These are phyloP conservation scores for Dastarcus helophoroides DNA, from an alignment of 2,888 invertebrate species.

Conservation along the genomic window DNA sequence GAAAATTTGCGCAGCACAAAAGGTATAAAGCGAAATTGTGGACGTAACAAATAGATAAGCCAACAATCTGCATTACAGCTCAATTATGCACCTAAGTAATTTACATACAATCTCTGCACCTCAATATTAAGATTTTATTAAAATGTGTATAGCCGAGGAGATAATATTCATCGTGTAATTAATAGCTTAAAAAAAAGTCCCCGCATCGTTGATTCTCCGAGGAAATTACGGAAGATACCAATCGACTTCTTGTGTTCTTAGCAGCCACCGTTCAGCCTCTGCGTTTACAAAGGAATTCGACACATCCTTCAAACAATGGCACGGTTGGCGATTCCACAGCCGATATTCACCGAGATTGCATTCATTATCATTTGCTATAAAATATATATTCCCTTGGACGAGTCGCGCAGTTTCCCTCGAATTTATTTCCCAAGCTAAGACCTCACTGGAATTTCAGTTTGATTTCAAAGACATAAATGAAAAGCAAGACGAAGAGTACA, in stretches of 20 bases:
- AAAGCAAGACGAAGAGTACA: too few species aligned
- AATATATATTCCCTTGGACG: too few species aligned
- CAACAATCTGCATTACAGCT: too few species aligned
- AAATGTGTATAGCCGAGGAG: conserved; percentile 6
- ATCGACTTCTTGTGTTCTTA: conserved; percentile 14
- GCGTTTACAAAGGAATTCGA: conserved; percentile 32
- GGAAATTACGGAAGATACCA: conserved; percentile 21
- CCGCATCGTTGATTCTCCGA: conserved; percentile 22
- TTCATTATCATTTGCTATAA: too few species aligned
- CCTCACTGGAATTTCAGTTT: too few species aligned
- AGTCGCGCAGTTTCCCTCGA: too few species aligned
- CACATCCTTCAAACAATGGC: conserved; percentile 31
- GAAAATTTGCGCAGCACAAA: too few species aligned
- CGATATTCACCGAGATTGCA: conserved; percentile 28
- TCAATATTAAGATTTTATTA: conserved; percentile 1
- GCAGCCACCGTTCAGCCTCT: conserved; percentile 10
- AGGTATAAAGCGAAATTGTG: too few species aligned
- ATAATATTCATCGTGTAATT: conserved; percentile 21
- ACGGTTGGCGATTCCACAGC: conserved; percentile 25
- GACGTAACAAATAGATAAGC: too few species aligned
- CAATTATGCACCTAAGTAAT: neutral
- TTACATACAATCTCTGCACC: conserved; percentile 1
- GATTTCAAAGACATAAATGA: too few species aligned
- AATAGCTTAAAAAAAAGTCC: conserved; percentile 20
- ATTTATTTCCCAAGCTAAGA: too few species aligned